These are phyloP conservation scores for Venturia canescens DNA, from an alignment of 1,140 invertebrate species.

Conservation along the genomic window DNA sequence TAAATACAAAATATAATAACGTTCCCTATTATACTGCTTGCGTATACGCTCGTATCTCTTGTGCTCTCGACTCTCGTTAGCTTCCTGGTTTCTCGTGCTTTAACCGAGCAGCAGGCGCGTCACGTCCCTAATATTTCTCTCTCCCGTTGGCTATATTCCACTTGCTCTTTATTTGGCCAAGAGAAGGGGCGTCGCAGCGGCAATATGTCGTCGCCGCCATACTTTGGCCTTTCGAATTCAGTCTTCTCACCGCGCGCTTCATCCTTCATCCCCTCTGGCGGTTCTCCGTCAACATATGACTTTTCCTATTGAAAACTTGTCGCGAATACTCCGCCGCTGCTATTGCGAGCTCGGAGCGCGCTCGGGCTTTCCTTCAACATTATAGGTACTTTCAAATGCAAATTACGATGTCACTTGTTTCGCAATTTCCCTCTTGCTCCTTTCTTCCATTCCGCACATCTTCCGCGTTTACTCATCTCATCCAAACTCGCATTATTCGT, in stretches of 20 bases:
- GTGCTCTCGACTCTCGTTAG: background rate
- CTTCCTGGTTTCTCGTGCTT: too few species aligned
- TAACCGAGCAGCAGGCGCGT: too few species aligned
- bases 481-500: too few species aligned
- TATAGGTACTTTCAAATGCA: constrained; percentile 42
- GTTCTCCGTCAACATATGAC: background rate
- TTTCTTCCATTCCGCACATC: background rate
- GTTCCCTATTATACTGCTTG: too few species aligned
- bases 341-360: constrained; percentile 6
- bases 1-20: constrained; percentile 53
- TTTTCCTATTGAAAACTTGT: constrained; percentile 19
- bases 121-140: too few species aligned
- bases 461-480: constrained; percentile 16
- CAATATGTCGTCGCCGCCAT: too few species aligned
- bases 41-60: constrained; percentile 4
- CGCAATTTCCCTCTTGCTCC: background rate
- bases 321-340: constrained; percentile 21
- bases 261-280: background rate
- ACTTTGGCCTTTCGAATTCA: constrained; percentile 25
- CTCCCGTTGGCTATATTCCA: too few species aligned
- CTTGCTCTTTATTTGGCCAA: too few species aligned
- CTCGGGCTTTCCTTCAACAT: background rate
- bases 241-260: background rate
- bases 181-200: too few species aligned
- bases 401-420: background rate